Percentiles rank a stretch among this genome's conserved stretches.
phyloP scores from a whole-genome alignment of 2,888 invertebrate species.

The Sepiola atlantica region DNA sequence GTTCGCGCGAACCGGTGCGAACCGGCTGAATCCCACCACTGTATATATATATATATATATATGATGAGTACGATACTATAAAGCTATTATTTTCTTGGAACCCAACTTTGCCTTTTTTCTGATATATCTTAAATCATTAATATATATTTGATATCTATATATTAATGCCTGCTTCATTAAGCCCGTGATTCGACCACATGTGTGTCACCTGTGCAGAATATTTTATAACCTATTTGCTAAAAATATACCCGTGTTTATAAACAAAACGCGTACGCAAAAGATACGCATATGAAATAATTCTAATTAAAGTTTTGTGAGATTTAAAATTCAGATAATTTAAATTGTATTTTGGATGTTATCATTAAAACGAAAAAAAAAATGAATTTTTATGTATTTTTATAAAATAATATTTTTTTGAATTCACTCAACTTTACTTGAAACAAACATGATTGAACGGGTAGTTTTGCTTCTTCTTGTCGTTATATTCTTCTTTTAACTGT shows the following conservation, averaged over 20 bases:
- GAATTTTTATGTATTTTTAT: too few relatives aligned
- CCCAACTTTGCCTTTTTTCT: background rate
- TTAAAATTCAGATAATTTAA: too few relatives aligned
- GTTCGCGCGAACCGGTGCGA: too few relatives aligned
- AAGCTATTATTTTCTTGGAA: background rate
- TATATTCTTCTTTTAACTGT: background rate
- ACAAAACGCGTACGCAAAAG: too few relatives aligned
- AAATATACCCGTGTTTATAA: background rate
- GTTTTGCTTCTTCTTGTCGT: background rate
- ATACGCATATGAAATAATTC: too few relatives aligned
- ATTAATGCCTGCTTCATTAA: background rate
- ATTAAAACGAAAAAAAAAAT: too few relatives aligned
- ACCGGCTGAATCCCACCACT: too few relatives aligned
- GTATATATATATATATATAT: too few relatives aligned
- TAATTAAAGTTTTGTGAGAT: too few relatives aligned
- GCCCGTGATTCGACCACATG: background rate
- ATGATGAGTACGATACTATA: background rate
- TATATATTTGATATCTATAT: background rate
- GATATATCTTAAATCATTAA: slow-evolving; percentile 32
- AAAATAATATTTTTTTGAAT: too few relatives aligned
- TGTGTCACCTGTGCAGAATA: background rate
- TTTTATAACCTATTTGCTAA: background rate
- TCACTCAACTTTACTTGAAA: too few relatives aligned
- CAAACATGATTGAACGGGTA: background rate
- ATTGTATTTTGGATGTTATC: too few relatives aligned